Base-by-base conservation (phyloP, 2,797 vertebrate species). In the Neomorphus geoffroyi region DNA sequence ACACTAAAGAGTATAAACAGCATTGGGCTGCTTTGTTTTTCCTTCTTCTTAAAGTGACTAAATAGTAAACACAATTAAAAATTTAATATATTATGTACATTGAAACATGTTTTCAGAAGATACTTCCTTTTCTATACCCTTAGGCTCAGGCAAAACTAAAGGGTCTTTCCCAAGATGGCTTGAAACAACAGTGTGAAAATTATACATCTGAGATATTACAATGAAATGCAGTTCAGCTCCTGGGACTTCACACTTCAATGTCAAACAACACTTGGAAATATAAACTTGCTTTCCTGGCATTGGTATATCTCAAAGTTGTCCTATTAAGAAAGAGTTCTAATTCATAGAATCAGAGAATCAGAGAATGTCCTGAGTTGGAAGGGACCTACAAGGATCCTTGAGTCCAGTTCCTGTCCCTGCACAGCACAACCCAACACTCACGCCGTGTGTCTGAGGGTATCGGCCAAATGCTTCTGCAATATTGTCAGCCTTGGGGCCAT, bases 31-130 rank as follows among this genome's bases (percentile, higher is more conserved):
- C 67, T 92, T 90, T 88, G 45, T 72, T 92, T 96, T 90, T 60
- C 74, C 66, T 70, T 65, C 73, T 77, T 80, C 72, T 86, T 86
- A 39, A 88, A 96, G 64, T 67, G 48, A 80, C 70, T 88, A 82
- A 88, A 92, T 18, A 77, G 77, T 94, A 97, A 97, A 96, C 80
- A 96, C 82, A 96, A 95, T 97, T 94, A 95, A 97, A 96, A 94
- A 96, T 96, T 92, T 95, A 96, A 96, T 94, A 77, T 95, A 80
- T 79, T 94, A 93, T 92, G 56, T 92, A 96, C 80, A 95, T 77
- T 92, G 82, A 92, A 93, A 67, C n/a, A 43, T 61, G 50, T 86
- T 95, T 93, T 92, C 91, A 85, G 80, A 95, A 94, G 48, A 92
- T 22, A 71, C 60, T 91, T 81, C 95, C 60, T 94, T 91, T 92